Base-by-base conservation (phyloP, 2,113 vertebrate genomes). In the Gambusia holbrooki region DNA sequence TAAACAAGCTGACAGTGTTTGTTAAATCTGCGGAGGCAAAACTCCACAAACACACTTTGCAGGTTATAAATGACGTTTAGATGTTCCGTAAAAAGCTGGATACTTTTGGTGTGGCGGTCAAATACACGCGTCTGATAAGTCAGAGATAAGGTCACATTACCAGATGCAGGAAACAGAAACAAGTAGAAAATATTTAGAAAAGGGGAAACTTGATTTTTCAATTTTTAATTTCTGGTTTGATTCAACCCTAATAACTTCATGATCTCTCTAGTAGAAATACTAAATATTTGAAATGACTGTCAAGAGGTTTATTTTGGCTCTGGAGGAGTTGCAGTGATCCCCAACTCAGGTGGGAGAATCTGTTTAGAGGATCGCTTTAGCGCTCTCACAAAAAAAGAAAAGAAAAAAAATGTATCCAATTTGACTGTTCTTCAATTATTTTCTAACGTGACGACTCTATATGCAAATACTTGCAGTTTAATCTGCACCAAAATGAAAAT, bases 1-100 rank as follows among this genome's bases (percentile, higher is more conserved):
- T 80, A 89, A 91, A 90, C 86, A 89, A 19, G 12, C 63, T 68
- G 88, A 87, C 88, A 79, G 83, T 86, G 80, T 86, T 90, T 91
- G 25, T 86, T 81, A 85, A 88, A 87, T 82, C 48, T 69, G 48
- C 40, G 35, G 73, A 28, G 0, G 75, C 75, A 68, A 82, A 80
- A 82, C 35, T 51, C 82, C 67, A 79, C 74, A 80, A 37, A 80
- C 86, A 81, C 84, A 79, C 74, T 84, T 68, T 60, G 71, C 67
- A 54, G 17, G 32, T 51, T 62, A 69, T 64, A 74, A 85, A 86
- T 74, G 73, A 73, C 60, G 40, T 60, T 85, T 77, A 73, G 81
- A 77, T 80, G 74, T 62, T 77, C 12, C 0, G 3, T 9, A 68
- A 42, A 69, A 35, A 74, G 71, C 67, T n/a, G 68, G 48, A 78